phyloP scores from a whole-genome alignment of 2,888 invertebrate genomes.

The Cynaeus angustus region DNA sequence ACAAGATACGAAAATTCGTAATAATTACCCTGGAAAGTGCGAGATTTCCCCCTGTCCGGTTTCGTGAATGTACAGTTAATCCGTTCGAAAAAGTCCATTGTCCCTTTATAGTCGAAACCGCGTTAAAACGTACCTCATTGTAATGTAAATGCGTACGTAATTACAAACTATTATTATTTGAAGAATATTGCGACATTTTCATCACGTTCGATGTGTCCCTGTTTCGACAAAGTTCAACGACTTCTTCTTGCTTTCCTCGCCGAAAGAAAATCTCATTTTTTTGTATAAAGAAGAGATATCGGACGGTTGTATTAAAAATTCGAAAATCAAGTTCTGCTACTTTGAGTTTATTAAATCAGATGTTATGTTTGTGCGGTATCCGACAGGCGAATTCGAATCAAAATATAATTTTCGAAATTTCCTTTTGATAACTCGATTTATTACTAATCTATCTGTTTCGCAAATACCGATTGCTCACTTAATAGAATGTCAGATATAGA shows the following conservation, averaged over 20 bases:
- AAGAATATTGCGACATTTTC: constrained; percentile 44
- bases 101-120: constrained; percentile 1
- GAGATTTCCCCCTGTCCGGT: constrained; percentile 1
- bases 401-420: constrained; percentile 6
- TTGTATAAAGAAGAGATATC: constrained; percentile 15
- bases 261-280: constrained; percentile 22
- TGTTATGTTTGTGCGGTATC: constrained; percentile 12
- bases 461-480: not conserved
- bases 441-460: constrained; percentile 2
- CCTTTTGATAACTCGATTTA: constrained; percentile 8
- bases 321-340: constrained; percentile 27
- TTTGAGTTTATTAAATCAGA: constrained; percentile 21
- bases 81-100: constrained; percentile 24
- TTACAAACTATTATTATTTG: constrained; percentile 40
- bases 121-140: constrained; percentile 19
- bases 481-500: no score
- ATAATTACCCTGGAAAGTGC: no score
- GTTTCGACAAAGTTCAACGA: constrained; percentile 39
- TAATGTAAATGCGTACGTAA: constrained; percentile 37
- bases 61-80: constrained; percentile 28
- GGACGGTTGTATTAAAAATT: constrained; percentile 28
- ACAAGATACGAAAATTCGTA: no score
- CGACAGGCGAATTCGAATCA: not conserved
- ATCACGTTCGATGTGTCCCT: constrained; percentile 40
- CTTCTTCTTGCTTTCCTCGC: constrained; percentile 10